A percentile compares a stretch with the other conserved stretches of the same genome.
Evolutionary conservation across 2,797 vertebrate genomes (phyloP).

Genomic region (Oryzias dopingdopingensis): DNA sequence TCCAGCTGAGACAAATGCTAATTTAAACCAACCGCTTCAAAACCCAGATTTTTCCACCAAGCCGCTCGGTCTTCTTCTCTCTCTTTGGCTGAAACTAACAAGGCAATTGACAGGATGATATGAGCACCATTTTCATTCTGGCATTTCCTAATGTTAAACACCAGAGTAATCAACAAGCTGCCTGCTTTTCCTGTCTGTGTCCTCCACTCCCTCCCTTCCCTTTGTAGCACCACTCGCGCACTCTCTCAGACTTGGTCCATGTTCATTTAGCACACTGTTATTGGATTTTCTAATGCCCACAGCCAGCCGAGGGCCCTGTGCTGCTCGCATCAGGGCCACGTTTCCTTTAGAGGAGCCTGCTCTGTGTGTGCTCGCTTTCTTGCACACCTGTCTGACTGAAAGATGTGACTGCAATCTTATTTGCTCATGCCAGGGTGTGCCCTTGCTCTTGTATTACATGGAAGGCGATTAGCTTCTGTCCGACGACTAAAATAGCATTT

Average conservation of each 20-base stretch:
- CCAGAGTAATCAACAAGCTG: conserved; percentile 73
- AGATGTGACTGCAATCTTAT: conserved; percentile 16
- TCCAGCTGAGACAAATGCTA: conserved; percentile 61
- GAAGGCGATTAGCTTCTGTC: conserved; percentile 48
- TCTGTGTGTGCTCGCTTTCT: conserved; percentile 46
- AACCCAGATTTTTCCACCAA: conserved; percentile 48
- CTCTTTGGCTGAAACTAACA: conserved; percentile 60
- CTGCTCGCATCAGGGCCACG: conserved; percentile 42
- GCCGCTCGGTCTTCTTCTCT: conserved; percentile 36
- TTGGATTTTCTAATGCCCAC: conserved; percentile 68
- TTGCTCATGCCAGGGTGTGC: conserved; percentile 10
- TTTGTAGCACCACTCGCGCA: conserved; percentile 5
- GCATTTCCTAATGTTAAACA: conserved; percentile 76
- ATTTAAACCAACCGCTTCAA: conserved; percentile 53
- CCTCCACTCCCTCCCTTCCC: conserved; percentile 29
- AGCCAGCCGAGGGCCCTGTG: conserved; percentile 45
- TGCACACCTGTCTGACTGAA: conserved; percentile 30
- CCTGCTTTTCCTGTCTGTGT: conserved; percentile 54
- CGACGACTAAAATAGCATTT: conserved; percentile 33
- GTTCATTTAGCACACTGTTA: conserved; percentile 67
- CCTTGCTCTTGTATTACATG: conserved; percentile 33
- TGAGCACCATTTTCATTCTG: conserved; percentile 68
- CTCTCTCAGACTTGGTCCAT: conserved; percentile 35
- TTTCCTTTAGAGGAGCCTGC: conserved; percentile 64
- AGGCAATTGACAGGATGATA: conserved; percentile 70